These are phyloP conservation scores for Lagodon rhomboides DNA, from an alignment of 2,797 vertebrate genomes.

Conservation along the genomic window DNA sequence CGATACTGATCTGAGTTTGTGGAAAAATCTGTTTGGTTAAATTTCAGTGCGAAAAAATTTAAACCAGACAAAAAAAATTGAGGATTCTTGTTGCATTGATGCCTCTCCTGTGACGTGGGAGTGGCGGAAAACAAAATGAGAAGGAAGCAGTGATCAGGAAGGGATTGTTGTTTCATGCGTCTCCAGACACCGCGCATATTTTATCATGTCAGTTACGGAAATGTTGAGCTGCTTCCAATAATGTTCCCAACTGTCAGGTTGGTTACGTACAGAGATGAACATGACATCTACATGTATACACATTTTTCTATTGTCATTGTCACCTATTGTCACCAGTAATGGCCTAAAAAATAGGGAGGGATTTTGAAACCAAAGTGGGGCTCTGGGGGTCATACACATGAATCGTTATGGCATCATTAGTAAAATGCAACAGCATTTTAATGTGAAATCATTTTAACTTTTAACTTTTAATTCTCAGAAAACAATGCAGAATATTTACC, in stretches of 20 bases:
- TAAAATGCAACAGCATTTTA: too few species aligned
- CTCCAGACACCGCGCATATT: constrained; percentile 1
- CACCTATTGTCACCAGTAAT: background rate
- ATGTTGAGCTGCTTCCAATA: constrained; percentile 6
- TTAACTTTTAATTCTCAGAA: too few species aligned
- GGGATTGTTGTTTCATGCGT: constrained; percentile 6
- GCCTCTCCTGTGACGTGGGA: background rate
- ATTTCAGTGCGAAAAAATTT: background rate
- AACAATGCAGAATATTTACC: too few species aligned
- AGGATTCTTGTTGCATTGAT: background rate
- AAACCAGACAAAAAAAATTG: background rate
- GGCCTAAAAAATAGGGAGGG: too few species aligned
- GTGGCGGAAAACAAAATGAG: background rate
- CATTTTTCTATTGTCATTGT: background rate
- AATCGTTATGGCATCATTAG: too few species aligned
- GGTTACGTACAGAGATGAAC: background rate
- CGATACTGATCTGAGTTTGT: constrained; percentile 9
- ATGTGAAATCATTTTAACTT: too few species aligned
- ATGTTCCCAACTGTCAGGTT: background rate
- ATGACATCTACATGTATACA: background rate
- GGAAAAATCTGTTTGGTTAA: background rate
- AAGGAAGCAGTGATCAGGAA: constrained; percentile 15
- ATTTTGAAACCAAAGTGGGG: too few species aligned
- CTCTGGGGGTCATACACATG: too few species aligned
- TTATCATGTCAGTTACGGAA: background rate